Evolutionary conservation across 2,888 invertebrate species (phyloP), one percentile per base, ranked within the genome.

Genomic region (Dermolepida albohirtum): DNA sequence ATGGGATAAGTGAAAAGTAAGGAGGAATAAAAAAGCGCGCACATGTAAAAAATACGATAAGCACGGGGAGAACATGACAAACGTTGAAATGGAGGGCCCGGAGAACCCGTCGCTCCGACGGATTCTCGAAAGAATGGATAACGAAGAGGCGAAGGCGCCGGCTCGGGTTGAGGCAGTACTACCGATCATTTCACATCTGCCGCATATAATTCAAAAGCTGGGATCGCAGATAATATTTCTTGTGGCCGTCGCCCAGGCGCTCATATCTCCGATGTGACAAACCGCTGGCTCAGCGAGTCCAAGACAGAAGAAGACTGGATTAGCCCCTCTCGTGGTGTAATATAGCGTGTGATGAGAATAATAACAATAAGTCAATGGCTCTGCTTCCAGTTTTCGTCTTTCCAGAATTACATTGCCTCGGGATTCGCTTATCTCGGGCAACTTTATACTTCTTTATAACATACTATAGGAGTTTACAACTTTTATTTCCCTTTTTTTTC

Each of bases 301-400:
- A 74, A 69, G 68, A 63, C 70, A 27, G 49, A 34, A 52, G 51
- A 75, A 74, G 75, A 78, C 77, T 78, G 79, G 80, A 80, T 79
- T 80, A 80, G 80, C 79, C 76, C 77, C 78, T 77, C 78, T 78
- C 77, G 76, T 77, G 77, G 78, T 80, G 79, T 81, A 81, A 81
- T 81, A 81, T 79, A 77, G 78, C 80, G 80, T 82, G 81, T 81
- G 81, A 81, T 81, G 81, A 79, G 81, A 82, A 82, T 81, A 80
- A 82, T 82, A 82, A 82, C 81, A 82, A 81, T 82, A 82, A 82
- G 80, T 80, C 81, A 80, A 78, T 79, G 79, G 79, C 29, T 44
- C 59, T 43, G 73, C 74, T 78, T 78, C 69, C 59, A 51, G 44
- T 73, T 74, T 74, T 74, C 74, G 75, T 70, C 71, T 74, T 73